Evolutionary conservation across 2,888 invertebrate species (phyloP), one percentile per base, ranked within the genome.

Genomic region (Amitus sp.): DNA sequence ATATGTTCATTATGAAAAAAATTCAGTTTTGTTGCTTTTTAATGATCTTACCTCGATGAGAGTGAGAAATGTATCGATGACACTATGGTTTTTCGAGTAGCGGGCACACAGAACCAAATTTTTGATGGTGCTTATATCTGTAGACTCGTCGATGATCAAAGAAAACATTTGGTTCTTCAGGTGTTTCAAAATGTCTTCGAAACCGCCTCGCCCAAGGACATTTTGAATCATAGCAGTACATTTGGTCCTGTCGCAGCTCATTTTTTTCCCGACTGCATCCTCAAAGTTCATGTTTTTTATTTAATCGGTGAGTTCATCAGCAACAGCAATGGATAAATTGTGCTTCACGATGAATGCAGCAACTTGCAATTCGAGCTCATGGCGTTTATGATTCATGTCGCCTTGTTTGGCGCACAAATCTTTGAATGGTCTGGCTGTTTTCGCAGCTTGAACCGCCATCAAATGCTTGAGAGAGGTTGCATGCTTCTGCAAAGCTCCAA

Each of bases 71-170:
- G 17, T 10, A 13, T 53, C 37, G n/a, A 2, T 7, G 20, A 45
- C 46, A n/a, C 12, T n/a, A 2, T 17, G 13, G 10, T 23, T 23
- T 6, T 28, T n/a, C 13, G 20, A n/a, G 20, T n/a, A 33, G 33
- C 33, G 33, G 12, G n/a, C 10, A 12, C 47, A 51, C 9, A 58
- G 20, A 9, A 47, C 58, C 10, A 58, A 42, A 42, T 58, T 17
- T 33, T 51, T 33, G 3, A 12, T 9, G 17, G 34, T 42, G 6
- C 20, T 18, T 13, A 58, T 43, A 5, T 58, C 47, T 1, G 58
- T 58, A 2, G 58, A 52, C 30, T 58, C 58, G 18, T 58, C 57
- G n/a, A 57, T 51, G 3, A 51, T 57, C 4, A 47, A 13, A 10
- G 57, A 51, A 42, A 50, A 51, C 2, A 28, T 7, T 12, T 50